Base-by-base conservation (phyloP, 2,888 invertebrate genomes). In the Siphonodentalium dalli region DNA sequence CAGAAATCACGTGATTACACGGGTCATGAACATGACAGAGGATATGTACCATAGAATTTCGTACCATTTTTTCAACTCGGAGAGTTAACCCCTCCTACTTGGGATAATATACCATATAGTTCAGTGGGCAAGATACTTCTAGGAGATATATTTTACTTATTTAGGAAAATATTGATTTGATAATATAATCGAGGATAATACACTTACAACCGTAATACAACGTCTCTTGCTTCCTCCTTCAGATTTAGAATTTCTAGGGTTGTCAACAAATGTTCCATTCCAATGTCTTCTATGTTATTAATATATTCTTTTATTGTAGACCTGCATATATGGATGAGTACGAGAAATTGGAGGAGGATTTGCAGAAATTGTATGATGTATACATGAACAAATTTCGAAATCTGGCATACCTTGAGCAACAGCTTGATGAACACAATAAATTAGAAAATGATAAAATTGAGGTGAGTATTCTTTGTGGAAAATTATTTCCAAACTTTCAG, bases 261-360 rank as follows among this genome's bases (percentile, higher is more conserved):
- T 20, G 21, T 15, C 15, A 15, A 39, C 20, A 8, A 18, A 18
- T 18, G 24, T 41, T 28, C 18, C 26, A 33, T 34, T 44, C 23
- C n/a, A n/a, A n/a, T n/a, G n/a, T n/a, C n/a, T n/a, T n/a, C n/a
- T n/a, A n/a, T n/a, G n/a, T n/a, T n/a, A 6, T 34, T 4, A 23
- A n/a, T 6, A 4, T 44, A 18, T 29, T 33, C 28, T 44, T 67
- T 48, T 65, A 27, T 73, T 77, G 47, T 71, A 90, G 92, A 44
- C 98, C 98, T 0, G 96, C 95, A 0, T 98, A 96, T 80, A 89
- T 97, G 86, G 93, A 95, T 70, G 98, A 99, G 82, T 92, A 94
- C 81, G 92, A 93, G 54, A 88, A 89, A 41, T 85, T 93, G 46
- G 97, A 99, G 82, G 84, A 85, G 35, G 93, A 95, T 76, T 82